A percentile compares a stretch with the other conserved stretches of the same genome.
Conservation (phyloP, 2,888 invertebrate species). For the Acholoe squamosa region DNA sequence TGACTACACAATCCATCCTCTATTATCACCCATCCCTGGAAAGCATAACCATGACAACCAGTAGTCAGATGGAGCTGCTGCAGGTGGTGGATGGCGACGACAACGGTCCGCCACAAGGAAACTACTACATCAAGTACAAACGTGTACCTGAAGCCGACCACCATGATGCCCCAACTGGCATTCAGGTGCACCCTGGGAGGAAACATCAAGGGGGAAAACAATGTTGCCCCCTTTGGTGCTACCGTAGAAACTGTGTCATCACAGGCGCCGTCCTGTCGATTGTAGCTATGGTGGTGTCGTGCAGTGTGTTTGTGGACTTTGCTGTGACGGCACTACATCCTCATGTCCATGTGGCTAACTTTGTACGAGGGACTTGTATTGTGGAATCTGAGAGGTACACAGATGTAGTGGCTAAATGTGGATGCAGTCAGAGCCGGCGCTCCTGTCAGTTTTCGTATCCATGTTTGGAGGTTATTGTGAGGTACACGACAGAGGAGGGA, state of each 20-base stretch:
- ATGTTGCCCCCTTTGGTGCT: slow-evolving; percentile 9
- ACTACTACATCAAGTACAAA: slow-evolving; percentile 18
- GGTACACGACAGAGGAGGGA: not conserved
- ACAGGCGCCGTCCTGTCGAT: not conserved
- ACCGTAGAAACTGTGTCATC: not conserved
- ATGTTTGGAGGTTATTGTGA: not conserved
- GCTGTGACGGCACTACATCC: slow-evolving; percentile 15
- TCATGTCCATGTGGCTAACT: slow-evolving; percentile 6
- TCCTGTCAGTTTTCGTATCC: not conserved
- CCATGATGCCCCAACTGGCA: not conserved
- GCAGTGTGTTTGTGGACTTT: not conserved
- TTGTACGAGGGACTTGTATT: not conserved
- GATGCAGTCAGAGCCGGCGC: not conserved
- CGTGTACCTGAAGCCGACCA: not conserved
- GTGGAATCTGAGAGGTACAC: slow-evolving; percentile 4
- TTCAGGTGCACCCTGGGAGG: not conserved
- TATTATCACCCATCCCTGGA: too few relatives aligned
- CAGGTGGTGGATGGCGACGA: not conserved
- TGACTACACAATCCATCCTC: too few relatives aligned
- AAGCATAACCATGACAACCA: too few relatives aligned
- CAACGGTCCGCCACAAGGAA: not conserved
- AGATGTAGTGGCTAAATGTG: not conserved
- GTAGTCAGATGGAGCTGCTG: not conserved
- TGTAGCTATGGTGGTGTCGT: not conserved
- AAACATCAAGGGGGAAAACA: too few relatives aligned